Percentiles rank a stretch among this genome's conserved stretches.
Evolutionary conservation across 2,888 invertebrate genomes (phyloP).

Genomic region (Malacosoma neustria): DNA sequence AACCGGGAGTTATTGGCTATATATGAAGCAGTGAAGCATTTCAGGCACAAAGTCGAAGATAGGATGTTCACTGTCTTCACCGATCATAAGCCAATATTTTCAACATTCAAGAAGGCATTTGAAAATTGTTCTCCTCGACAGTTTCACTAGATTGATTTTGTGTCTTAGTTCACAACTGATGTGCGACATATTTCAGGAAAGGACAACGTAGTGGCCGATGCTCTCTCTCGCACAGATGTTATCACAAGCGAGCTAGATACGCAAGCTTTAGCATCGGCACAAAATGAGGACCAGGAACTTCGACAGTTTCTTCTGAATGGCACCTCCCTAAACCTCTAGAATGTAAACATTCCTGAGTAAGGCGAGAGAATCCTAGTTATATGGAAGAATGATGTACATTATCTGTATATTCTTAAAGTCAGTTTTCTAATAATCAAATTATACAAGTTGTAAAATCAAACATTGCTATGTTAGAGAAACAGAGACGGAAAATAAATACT

Average conservation of each 20-base stretch:
- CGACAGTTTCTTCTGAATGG: slow-evolving; percentile 4
- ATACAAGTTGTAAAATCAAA: too few relatives aligned
- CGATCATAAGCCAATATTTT: slow-evolving; percentile 8
- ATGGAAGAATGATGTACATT: too few relatives aligned
- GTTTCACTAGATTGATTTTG: slow-evolving; percentile 5
- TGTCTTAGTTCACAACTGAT: slow-evolving; percentile 9
- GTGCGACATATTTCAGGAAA: slow-evolving; percentile 14
- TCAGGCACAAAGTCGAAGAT: slow-evolving; percentile 7
- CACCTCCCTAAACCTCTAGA: slow-evolving; percentile 10
- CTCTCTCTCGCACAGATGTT: slow-evolving; percentile 22
- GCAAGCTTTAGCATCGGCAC: slow-evolving; percentile 8
- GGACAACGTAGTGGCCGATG: slow-evolving; percentile 32
- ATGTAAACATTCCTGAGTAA: slow-evolving; percentile 7
- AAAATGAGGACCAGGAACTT: slow-evolving; percentile 13
- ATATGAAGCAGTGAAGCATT: slow-evolving; percentile 7
- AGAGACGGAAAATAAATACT: too few relatives aligned
- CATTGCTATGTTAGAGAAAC: too few relatives aligned
- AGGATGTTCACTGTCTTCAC: slow-evolving; percentile 4
- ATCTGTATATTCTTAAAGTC: too few relatives aligned
- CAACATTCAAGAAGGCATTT: slow-evolving; percentile 1
- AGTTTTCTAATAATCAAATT: too few relatives aligned
- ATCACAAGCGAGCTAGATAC: slow-evolving; percentile 9
- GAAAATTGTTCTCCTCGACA: slow-evolving; percentile 6
- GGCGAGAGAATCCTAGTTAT: too few relatives aligned
- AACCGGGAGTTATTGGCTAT: slow-evolving; percentile 9